Percentiles rank a stretch among this genome's conserved stretches.
phyloP scores from a whole-genome alignment of 2,888 invertebrate genomes.

The Drosophila aldrichi region DNA sequence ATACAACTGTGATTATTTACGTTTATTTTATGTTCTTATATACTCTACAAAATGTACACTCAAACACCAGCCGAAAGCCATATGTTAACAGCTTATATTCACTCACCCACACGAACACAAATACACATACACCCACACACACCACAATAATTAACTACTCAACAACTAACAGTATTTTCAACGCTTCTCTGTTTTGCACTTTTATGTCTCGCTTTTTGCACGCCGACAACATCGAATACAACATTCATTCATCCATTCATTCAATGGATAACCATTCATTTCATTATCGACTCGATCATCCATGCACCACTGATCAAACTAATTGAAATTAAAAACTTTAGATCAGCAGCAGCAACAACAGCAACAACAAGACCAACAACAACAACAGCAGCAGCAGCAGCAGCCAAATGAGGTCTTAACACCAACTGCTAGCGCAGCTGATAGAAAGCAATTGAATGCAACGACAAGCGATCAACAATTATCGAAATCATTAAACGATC shows the following conservation, averaged over 20 bases:
- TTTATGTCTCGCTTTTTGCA: conserved; percentile 22
- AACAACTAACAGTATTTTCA: conserved; percentile 28
- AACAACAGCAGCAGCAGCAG: conserved; percentile 43
- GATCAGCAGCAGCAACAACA: conserved; percentile 59
- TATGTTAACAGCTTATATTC: conserved; percentile 19
- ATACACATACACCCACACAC: conserved; percentile 4
- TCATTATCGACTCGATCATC: conserved; percentile 37
- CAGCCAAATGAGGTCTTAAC: conserved; percentile 64
- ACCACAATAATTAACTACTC: neutral
- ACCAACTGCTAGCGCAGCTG: conserved; percentile 53
- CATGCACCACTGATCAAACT: conserved; percentile 53
- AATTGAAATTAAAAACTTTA: conserved; percentile 68
- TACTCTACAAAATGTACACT: conserved; percentile 50
- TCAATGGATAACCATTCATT: conserved; percentile 13
- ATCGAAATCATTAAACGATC: conserved; percentile 80
- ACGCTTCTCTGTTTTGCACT: conserved; percentile 24
- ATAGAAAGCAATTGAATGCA: conserved; percentile 68
- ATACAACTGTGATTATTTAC: conserved; percentile 20
- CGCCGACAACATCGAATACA: conserved; percentile 20
- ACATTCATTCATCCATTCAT: conserved; percentile 22
- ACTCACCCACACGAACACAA: conserved; percentile 7
- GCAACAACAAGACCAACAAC: conserved; percentile 28
- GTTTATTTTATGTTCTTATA: conserved; percentile 26
- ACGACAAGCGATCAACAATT: conserved; percentile 74
- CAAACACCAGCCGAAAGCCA: conserved; percentile 69